phyloP scores from a whole-genome alignment of 2,113 vertebrate species.

The Psittacara wagleri region DNA sequence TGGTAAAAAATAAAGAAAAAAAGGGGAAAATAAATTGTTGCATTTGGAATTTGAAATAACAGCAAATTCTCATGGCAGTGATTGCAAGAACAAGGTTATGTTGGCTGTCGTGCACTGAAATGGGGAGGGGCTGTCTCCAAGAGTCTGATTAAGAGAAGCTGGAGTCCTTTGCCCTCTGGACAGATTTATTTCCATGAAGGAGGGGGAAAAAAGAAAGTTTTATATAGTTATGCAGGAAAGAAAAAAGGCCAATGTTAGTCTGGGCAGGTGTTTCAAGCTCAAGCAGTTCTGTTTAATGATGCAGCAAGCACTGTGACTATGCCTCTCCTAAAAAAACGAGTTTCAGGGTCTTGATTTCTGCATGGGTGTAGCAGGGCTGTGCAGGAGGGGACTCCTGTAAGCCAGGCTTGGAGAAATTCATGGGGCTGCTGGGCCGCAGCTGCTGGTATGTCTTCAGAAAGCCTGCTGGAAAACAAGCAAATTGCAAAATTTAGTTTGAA shows the following conservation, averaged over 20 bases:
- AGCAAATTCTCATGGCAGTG: not conserved
- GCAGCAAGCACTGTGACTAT: not conserved
- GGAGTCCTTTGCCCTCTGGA: not conserved
- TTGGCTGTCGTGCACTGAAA: not conserved
- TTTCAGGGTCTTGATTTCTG: not conserved
- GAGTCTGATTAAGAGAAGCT: not conserved
- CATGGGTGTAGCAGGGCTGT: not conserved
- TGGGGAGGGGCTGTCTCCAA: not conserved
- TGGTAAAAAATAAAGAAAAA: not conserved
- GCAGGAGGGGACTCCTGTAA: not conserved
- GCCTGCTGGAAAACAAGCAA: not conserved
- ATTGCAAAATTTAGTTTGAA: not conserved
- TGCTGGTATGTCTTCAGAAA: not conserved
- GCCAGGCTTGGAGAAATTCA: not conserved
- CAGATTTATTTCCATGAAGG: not conserved
- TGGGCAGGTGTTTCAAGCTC: not conserved
- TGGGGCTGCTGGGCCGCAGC: not conserved
- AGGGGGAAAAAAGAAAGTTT: not conserved
- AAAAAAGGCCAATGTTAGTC: not conserved
- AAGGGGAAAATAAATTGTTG: not conserved
- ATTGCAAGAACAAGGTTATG: not conserved
- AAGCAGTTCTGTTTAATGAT: not conserved
- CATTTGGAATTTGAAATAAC: not conserved
- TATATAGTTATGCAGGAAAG: not conserved
- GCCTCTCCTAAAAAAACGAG: rapidly evolving